These are phyloP conservation scores for Anthopleura xanthogrammica DNA, from an alignment of 92 coral and sea anemone genomes.

Conservation along the genomic window DNA sequence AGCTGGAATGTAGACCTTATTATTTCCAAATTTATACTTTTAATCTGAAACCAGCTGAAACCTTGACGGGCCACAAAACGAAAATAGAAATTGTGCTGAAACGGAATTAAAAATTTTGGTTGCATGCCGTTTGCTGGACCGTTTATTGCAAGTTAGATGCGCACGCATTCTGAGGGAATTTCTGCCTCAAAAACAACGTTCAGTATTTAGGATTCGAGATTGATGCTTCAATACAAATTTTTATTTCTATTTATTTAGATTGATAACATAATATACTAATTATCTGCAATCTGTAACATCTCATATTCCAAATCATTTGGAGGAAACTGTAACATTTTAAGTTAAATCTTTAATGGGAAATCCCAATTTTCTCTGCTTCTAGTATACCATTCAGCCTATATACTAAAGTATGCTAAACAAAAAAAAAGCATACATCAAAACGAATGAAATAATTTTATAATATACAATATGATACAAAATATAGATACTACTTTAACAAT, in stretches of 20 bases:
- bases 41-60: too few species aligned
- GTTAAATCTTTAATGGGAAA: not conserved
- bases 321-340: not conserved
- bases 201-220: not conserved
- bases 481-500: not conserved
- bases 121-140: too few species aligned
- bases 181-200: not conserved
- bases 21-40: too few species aligned
- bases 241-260: not conserved
- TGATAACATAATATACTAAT: not conserved
- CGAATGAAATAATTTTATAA: not conserved
- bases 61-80: too few species aligned
- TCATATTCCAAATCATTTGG: not conserved
- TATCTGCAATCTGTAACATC: not conserved
- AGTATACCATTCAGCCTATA: not conserved
- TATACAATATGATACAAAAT: conserved; percentile 8
- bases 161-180: not conserved
- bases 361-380: not conserved
- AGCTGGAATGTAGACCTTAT: too few species aligned
- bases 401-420: not conserved
- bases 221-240: not conserved
- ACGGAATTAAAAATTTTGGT: too few species aligned
- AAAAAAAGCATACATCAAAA: not conserved
- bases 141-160: too few species aligned
- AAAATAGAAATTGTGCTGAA: too few species aligned